These are phyloP conservation scores for Tinamus guttatus DNA, from an alignment of 2,113 vertebrate species.

Conservation along the genomic window DNA sequence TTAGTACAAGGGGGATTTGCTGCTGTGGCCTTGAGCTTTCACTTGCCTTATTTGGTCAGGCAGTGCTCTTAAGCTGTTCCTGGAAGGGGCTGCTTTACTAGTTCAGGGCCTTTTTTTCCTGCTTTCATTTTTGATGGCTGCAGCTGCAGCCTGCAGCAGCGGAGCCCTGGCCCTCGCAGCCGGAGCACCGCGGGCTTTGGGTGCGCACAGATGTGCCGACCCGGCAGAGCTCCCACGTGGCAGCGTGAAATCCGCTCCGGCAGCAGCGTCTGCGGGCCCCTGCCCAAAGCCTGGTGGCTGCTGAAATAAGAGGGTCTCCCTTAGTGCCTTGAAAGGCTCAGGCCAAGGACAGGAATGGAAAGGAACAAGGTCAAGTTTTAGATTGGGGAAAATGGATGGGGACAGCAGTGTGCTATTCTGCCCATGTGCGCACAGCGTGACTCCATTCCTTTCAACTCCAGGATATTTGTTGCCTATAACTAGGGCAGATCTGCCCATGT, in stretches of 20 bases:
- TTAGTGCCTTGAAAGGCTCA: neutral
- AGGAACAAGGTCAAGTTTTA: neutral
- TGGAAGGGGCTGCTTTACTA: constrained; percentile 66
- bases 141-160: neutral
- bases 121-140: constrained; percentile 44
- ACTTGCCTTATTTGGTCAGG: constrained; percentile 92
- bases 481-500: neutral
- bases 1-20: neutral
- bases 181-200: too few species aligned
- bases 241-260: neutral
- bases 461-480: neutral
- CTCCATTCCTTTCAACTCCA: neutral
- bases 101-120: constrained; percentile 35
- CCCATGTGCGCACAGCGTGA: neutral
- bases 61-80: constrained; percentile 52
- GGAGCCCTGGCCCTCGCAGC: too few species aligned
- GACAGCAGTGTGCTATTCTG: neutral
- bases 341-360: neutral
- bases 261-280: constrained; percentile 5
- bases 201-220: too few species aligned
- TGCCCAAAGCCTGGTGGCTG: constrained; percentile 42
- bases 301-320: constrained; percentile 37
- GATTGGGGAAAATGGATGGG: accelerated
- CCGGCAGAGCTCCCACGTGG: too few species aligned
- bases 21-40: constrained; percentile 48